Evolutionary conservation across 1,140 invertebrate genomes (phyloP), one percentile per base, ranked within the genome.

Genomic region (Panulirus ornatus): DNA sequence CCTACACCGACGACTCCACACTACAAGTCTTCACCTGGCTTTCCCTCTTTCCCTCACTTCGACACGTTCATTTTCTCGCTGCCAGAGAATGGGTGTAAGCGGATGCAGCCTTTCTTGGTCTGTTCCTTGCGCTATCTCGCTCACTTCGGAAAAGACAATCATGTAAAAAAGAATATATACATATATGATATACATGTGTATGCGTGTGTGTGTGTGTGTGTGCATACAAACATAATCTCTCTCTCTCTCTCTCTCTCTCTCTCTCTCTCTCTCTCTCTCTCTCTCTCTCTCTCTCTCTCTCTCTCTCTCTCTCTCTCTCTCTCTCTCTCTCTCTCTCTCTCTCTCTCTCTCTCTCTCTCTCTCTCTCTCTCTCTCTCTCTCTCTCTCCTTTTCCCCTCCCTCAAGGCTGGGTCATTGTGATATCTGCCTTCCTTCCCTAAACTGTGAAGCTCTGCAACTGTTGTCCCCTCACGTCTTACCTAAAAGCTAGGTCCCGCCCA

Each of bases 211-310:
- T n/a, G n/a, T n/a, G n/a, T n/a, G n/a, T n/a, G n/a, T n/a, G n/a
- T n/a, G n/a, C n/a, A n/a, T n/a, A n/a, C n/a, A n/a, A n/a, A n/a
- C n/a, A n/a, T n/a, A n/a, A n/a, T n/a, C 83, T 51, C 70, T 85
- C 83, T 34, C 42, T 47, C 36, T 75, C 83, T 34, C 44, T 84
- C 82, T 38, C 38, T 83, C 36, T n/a, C 36, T 83, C 34, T 34
- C 27, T 83, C 36, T 34, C 34, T 51, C 11, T 51, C 27, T 66
- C 27, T 63, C 34, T 66, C 47, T 19, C 6, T n/a, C 79, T 42
- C n/a, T 63, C 34, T 42, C 47, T 58, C 6, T 51, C 40, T 58
- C 27, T 11, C 27, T 30, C 27, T 30, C 51, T 81, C 6, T 6
- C 6, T 38, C 40, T 44, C 47, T 19, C 36, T 34, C 75, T 47